Base-by-base conservation (phyloP, 2,113 vertebrate species). In the Chloebia gouldiae region DNA sequence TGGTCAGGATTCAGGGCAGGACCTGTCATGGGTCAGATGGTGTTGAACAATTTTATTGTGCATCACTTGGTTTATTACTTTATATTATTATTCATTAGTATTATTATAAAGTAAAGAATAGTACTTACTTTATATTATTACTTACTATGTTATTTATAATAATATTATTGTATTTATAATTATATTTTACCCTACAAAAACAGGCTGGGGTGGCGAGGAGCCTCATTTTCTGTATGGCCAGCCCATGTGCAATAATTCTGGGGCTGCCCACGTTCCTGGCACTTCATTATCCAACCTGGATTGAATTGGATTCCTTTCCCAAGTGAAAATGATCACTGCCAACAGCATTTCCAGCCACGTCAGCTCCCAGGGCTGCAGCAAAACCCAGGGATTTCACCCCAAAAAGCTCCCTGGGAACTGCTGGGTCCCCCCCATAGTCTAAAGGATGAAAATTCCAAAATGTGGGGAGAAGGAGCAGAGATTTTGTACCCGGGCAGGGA, bases 181-280 rank as follows among this genome's bases (percentile, higher is more conserved):
- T n/a, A 13, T 56, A 57, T 57, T n/a, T 57, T 10, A 51, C 28
- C 42, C 60, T 14, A 11, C 5, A 20, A 21, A 50, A 42, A 2
- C n/a, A 27, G 0, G 1, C 23, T 10, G n/a, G 37, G 0, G 1
- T 3, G 9, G 28, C 0, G 2, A 44, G 31, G 4, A 66, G 9
- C 9, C 28, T 37, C 22, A 3, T 2, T 9, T 60, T 39, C 16
- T 56, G 64, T 12, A 2, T 11, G 78, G 33, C 10, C 1, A 78
- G 28, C n/a, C 39, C 78, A 7, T 12, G 47, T 4, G 7, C 91
- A 71, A 60, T 2, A 37, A 39, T 56, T 59, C 73, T 25, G 30
- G 4, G 5, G 7, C 6, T 82, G 53, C 44, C 45, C 56, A 49
- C 35, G 3, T 15, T 60, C 37, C 7, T 2, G 49, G 45, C 3